Percentiles rank a stretch among this genome's conserved stretches.
Evolutionary conservation across 2,888 invertebrate genomes (phyloP).

Genomic region (Thyatira batis): DNA sequence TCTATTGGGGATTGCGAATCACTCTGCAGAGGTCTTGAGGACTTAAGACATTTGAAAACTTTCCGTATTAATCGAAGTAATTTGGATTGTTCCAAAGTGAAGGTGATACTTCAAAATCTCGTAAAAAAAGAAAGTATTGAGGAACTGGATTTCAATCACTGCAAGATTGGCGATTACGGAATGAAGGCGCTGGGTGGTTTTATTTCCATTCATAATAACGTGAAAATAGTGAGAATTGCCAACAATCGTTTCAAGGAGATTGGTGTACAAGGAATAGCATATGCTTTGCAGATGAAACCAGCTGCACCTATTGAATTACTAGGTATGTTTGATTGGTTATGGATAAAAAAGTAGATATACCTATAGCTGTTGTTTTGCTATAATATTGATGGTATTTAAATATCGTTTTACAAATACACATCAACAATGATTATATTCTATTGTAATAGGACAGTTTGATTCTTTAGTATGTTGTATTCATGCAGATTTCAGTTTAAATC

Average conservation of each 20-base stretch:
- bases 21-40: constrained; percentile 77
- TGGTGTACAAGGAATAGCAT: constrained; percentile 80
- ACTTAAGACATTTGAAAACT: constrained; percentile 70
- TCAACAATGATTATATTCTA: too few species aligned
- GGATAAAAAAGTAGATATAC: too few species aligned
- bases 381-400: too few species aligned
- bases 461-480: neutral
- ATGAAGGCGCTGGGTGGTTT: constrained; percentile 84
- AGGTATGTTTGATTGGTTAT: constrained; percentile 49
- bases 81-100: constrained; percentile 82
- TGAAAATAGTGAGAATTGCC: constrained; percentile 76
- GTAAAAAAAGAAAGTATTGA: constrained; percentile 76
- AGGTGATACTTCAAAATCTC: constrained; percentile 80
- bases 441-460: neutral
- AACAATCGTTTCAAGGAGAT: constrained; percentile 81
- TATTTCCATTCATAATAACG: constrained; percentile 67
- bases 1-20: constrained; percentile 82
- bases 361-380: too few species aligned
- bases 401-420: too few species aligned
- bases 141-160: constrained; percentile 85
- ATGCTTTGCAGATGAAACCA: constrained; percentile 76
- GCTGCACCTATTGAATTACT: constrained; percentile 73
- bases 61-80: constrained; percentile 84
- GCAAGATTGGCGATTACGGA: constrained; percentile 84
- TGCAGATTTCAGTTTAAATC: constrained; percentile 83